Evolutionary conservation across 2,797 vertebrate genomes (phyloP).

Genomic region (Todus mexicanus): DNA sequence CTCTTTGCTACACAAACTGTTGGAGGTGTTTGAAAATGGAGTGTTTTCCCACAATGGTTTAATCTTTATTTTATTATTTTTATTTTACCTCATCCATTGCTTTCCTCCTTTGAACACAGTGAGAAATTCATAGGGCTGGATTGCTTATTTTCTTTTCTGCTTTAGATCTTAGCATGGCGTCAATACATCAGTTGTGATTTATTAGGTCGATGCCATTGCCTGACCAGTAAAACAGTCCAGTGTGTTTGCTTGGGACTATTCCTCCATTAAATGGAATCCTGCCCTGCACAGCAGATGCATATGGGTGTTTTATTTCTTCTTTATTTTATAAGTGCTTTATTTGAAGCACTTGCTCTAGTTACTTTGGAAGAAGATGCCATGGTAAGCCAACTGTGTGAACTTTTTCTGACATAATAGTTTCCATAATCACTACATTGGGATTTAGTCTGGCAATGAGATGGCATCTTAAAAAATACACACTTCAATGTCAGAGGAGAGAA

Average conservation of each 20-base stretch:
- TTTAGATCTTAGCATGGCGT: background rate
- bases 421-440: background rate
- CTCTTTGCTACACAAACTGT: background rate
- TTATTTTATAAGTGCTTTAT: no score
- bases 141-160: conserved; percentile 16
- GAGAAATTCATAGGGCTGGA: background rate
- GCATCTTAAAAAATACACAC: background rate
- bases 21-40: background rate
- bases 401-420: background rate
- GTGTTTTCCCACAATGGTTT: background rate
- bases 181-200: background rate
- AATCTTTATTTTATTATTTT: conserved; percentile 1
- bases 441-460: background rate
- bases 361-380: background rate
- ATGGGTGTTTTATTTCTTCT: background rate
- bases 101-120: background rate
- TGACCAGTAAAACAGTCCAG: background rate
- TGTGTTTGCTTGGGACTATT: background rate
- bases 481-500: background rate
- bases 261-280: background rate
- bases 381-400: background rate
- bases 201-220: background rate
- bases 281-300: background rate
- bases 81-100: background rate
- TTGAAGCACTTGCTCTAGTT: background rate